Evolutionary conservation across 2,797 vertebrate species (phyloP).

Genomic region (Gymnothorax reevesii): DNA sequence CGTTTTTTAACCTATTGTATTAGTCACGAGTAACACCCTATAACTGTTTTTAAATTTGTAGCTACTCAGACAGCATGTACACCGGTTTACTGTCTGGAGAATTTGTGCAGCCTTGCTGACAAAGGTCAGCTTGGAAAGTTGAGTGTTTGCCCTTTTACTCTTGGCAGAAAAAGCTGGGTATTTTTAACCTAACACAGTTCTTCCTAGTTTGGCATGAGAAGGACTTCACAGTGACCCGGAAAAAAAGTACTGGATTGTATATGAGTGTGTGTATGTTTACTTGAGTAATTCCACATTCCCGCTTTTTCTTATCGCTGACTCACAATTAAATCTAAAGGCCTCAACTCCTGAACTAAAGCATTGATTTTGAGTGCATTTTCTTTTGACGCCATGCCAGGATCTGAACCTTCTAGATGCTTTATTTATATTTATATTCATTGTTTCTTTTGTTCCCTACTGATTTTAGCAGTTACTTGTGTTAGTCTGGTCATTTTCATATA

Average conservation of each 20-base stretch:
- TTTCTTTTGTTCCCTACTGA: no score
- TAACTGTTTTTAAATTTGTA: neutral
- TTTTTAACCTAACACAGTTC: neutral
- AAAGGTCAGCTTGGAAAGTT: neutral
- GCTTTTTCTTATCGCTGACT: no score
- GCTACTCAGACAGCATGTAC: neutral
- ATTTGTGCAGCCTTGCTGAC: neutral
- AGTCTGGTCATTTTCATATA: no score
- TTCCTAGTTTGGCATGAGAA: neutral
- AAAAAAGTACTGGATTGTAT: no score
- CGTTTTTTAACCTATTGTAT: neutral
- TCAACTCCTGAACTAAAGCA: no score
- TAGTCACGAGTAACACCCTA: neutral
- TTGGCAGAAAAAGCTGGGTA: neutral
- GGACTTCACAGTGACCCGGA: neutral
- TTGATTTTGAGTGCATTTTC: no score
- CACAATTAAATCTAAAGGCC: no score
- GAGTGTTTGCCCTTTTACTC: neutral
- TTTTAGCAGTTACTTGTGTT: no score
- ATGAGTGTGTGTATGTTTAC: neutral
- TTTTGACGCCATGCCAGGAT: no score
- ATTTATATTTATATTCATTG: no score
- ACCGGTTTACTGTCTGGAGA: neutral
- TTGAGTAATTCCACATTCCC: neutral
- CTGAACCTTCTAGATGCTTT: no score